phyloP scores from a whole-genome alignment of 1,140 invertebrate genomes.

The Drosophila guanche region DNA sequence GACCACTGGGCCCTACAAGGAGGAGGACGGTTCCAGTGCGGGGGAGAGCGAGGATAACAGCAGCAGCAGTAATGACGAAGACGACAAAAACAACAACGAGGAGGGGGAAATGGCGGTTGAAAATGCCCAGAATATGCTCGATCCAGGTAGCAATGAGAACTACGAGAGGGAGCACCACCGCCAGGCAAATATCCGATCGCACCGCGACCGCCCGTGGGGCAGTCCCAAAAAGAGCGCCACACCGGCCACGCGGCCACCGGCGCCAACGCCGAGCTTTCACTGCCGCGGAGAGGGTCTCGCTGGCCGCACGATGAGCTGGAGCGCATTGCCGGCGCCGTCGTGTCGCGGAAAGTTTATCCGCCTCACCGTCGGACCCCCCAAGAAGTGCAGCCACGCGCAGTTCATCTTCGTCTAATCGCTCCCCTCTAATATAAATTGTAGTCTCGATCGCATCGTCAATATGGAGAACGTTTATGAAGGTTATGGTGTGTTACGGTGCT shows the following conservation, averaged over 20 bases:
- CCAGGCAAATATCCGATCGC: constrained; percentile 6
- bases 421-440: constrained; percentile 19
- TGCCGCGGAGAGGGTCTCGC: constrained; percentile 91
- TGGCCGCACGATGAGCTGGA: constrained; percentile 89
- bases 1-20: constrained; percentile 7
- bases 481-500: constrained; percentile 7
- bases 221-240: constrained; percentile 19
- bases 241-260: constrained; percentile 39
- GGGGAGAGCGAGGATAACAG: constrained; percentile 29
- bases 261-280: constrained; percentile 86
- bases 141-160: constrained; percentile 55
- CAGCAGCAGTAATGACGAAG: constrained; percentile 30
- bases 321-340: constrained; percentile 89
- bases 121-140: constrained; percentile 62
- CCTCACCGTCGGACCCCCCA: constrained; percentile 85
- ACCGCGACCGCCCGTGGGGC: constrained; percentile 13
- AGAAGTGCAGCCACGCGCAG: constrained; percentile 86
- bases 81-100: constrained; percentile 41
- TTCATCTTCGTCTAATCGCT: constrained; percentile 87
- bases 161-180: constrained; percentile 54
- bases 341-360: constrained; percentile 94
- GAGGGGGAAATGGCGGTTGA: constrained; percentile 53
- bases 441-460: not conserved
- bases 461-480: constrained; percentile 2
- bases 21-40: constrained; percentile 29